Base-by-base conservation (phyloP, 2,797 vertebrate species). In the Tokudaia tokunoshimensis region DNA sequence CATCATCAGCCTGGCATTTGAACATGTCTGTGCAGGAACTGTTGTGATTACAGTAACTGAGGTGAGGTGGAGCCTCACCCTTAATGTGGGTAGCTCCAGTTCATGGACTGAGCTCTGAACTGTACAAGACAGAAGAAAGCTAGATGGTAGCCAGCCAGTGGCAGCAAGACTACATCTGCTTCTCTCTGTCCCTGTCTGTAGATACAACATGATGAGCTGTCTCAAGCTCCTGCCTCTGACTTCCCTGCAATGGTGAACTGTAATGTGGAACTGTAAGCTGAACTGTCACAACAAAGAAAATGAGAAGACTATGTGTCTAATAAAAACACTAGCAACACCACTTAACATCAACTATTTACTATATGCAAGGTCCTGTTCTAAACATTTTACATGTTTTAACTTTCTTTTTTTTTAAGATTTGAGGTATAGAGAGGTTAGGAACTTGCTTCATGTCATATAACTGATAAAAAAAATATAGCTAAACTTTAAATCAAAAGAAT, bases 321-420 rank as follows among this genome's bases (percentile, higher is more conserved):
- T 59, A 75, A 75, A 87, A 88, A 61, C 57, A 91, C 29, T 1
- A 86, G 50, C 41, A 86, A 37, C 2, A 91, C 22, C 41, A 94
- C 59, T 59, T 78, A 82, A 85, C 59, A 88, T 0, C n/a, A 10
- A 41, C 55, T 59, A 12, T 92, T 72, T 89, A 57, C n/a, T 37
- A 89, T 12, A 10, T 17, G 15, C 70, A 50, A 86, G 59, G 34
- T 90, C n/a, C 67, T 86, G 11, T 87, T 94, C 84, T 72, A 55
- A 87, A 52, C 50, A 87, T 19, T 85, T 92, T 47, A 93, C 5
- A 74, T n/a, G n/a, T 65, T 96, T 93, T 92, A 89, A 85, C 14
- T 78, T 85, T 9, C 7, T 37, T 72, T 34, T 57, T 89, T 20
- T 52, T 72, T 70, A 82, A 76, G 89, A 4, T 87, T 34, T 41